These are phyloP conservation scores for Grapholita molesta DNA, from an alignment of 1,140 invertebrate species.

Conservation along the genomic window DNA sequence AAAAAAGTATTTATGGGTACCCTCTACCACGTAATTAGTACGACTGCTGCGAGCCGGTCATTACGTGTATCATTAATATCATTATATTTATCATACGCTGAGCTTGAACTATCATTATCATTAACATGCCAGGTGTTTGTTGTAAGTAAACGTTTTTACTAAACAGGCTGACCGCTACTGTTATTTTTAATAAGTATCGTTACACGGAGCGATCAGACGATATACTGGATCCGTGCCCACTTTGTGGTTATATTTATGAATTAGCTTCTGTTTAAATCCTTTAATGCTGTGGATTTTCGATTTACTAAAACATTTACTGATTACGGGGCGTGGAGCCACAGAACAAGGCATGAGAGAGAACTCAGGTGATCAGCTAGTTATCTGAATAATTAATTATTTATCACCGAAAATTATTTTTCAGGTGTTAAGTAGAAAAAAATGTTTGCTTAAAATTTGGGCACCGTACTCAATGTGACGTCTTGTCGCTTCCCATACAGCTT, in stretches of 20 bases:
- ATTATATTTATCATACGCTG: background rate
- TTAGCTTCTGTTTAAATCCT: background rate
- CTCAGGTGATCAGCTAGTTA: too few species aligned
- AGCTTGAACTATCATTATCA: background rate
- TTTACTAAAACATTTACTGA: background rate
- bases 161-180: background rate
- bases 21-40: background rate
- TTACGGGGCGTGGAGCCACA: too few species aligned
- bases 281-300: background rate
- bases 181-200: constrained; percentile 7
- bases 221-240: too few species aligned
- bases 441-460: too few species aligned
- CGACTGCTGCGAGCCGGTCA: background rate
- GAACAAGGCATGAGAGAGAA: too few species aligned
- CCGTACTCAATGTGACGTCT: too few species aligned
- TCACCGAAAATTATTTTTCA: too few species aligned
- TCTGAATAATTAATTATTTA: too few species aligned
- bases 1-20: background rate
- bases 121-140: background rate
- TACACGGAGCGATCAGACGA: background rate
- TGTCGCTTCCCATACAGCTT: too few species aligned
- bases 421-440: too few species aligned
- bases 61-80: background rate
- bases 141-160: background rate
- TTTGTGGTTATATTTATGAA: background rate